Base-by-base conservation (phyloP, 2,113 vertebrate genomes). In the Chinchilla lanigera region DNA sequence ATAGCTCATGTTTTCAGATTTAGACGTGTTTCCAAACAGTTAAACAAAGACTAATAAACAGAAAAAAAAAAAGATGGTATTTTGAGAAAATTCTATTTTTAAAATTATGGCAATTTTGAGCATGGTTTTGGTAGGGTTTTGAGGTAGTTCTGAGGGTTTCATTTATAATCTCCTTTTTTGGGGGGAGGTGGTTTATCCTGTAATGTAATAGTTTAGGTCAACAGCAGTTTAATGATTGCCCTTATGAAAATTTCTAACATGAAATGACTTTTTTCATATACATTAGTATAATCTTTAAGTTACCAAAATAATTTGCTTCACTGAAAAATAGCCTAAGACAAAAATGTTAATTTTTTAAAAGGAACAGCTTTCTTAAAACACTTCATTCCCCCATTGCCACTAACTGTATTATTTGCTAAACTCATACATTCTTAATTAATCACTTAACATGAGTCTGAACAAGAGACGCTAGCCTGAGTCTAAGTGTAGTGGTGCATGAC, bases 371-470 rank as follows among this genome's bases (percentile, higher is more conserved):
- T 75, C 81, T 88, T 86, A 88, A 63, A 61, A 58, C 1, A 83
- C 50, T 33, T 65, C 58, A 87, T 95, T 89, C 44, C 17, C 77
- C 30, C 52, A 41, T 73, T 89, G 26, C 84, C 87, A 88, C 20
- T 82, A 41, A 87, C 96, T 7, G 38, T 24, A 95, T 95, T 96
- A 95, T 65, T 89, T 94, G 50, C 90, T 98, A 88, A 97, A 97
- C 88, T 95, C 93, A 93, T 4, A 89, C 44, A 44, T 93, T 97
- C 80, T 82, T 96, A 98, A 97, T 30, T 35, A 97, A 98, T 88
- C 61, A 20, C 38, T 82, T 91, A 97, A 1, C n/a, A 80, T n/a
- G 56, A 93, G 4, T 35, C 9, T 30, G 24, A 93, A 94, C 26
- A 71, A n/a, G 24, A 95, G 30, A 92, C 22, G 38, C 60, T 61